Evolutionary conservation across 1,140 invertebrate species (phyloP).

Genomic region (Xylocopa sonorina): DNA sequence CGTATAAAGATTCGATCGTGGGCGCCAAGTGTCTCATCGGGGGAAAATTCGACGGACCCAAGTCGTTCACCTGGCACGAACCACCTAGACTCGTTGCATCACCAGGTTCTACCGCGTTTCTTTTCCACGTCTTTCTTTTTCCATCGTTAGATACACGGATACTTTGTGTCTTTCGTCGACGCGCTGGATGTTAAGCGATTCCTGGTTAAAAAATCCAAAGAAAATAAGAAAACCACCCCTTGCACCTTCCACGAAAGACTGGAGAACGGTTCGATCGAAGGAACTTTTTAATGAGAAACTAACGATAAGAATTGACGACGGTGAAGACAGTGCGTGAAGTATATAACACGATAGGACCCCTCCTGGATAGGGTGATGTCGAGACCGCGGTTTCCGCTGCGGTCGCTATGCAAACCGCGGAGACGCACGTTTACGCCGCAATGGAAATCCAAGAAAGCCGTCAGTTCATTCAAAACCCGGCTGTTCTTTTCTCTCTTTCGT

Average conservation of each 20-base stretch:
- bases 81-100: conserved; percentile 54
- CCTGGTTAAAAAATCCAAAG: too few relatives aligned
- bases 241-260: too few relatives aligned
- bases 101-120: conserved; percentile 32
- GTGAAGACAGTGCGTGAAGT: conserved; percentile 5
- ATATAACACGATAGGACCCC: conserved; percentile 9
- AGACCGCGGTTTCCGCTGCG: not conserved
- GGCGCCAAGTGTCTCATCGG: conserved; percentile 41
- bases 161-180: too few relatives aligned
- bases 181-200: too few relatives aligned
- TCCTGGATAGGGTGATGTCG: conserved; percentile 29
- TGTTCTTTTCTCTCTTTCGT: conserved; percentile 28
- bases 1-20: conserved; percentile 56
- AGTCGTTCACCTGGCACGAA: conserved; percentile 58
- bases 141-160: too few relatives aligned
- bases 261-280: too few relatives aligned
- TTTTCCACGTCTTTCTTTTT: not conserved
- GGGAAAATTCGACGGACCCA: conserved; percentile 48
- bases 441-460: conserved; percentile 63
- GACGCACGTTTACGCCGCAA: conserved; percentile 59
- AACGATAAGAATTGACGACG: conserved; percentile 65
- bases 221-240: too few relatives aligned
- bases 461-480: conserved; percentile 63
- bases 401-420: conserved; percentile 18
- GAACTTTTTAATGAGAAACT: conserved; percentile 41